Evolutionary conservation across 1,140 invertebrate species (phyloP).

Genomic region (Lepidurus couesii): DNA sequence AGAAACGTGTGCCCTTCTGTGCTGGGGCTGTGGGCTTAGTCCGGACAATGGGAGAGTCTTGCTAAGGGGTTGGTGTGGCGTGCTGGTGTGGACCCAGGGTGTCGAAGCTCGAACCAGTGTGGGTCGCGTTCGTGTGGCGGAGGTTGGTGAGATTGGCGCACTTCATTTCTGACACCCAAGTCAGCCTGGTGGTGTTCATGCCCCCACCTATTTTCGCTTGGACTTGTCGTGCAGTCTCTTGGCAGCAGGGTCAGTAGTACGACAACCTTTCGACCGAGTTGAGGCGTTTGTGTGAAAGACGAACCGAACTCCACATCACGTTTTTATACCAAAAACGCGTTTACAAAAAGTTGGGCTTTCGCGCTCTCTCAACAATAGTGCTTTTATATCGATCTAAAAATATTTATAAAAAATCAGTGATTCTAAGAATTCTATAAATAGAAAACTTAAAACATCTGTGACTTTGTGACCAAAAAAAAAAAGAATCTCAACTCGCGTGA

Average conservation of each 20-base stretch:
- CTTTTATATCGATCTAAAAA: no score
- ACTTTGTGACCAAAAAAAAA: no score
- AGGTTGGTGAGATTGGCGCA: constrained; percentile 20
- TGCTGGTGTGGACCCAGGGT: constrained; percentile 17
- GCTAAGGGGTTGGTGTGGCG: constrained; percentile 18
- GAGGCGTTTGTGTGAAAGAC: constrained; percentile 9
- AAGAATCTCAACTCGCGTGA: no score
- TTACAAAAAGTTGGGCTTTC: no score
- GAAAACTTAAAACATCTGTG: no score
- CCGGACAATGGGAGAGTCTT: constrained; percentile 7
- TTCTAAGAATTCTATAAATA: no score
- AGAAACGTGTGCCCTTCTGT: no score
- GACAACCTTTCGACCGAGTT: constrained; percentile 14
- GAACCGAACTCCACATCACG: background rate
- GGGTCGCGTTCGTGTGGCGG: constrained; percentile 16
- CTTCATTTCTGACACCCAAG: constrained; percentile 21
- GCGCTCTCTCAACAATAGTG: no score
- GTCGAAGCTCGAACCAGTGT: constrained; percentile 20
- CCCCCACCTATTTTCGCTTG: constrained; percentile 17
- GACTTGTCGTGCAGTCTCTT: constrained; percentile 21
- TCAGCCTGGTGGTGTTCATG: constrained; percentile 7
- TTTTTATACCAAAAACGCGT: no score
- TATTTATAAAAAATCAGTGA: no score
- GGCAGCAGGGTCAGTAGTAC: constrained; percentile 7
- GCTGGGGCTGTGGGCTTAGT: background rate